These are phyloP conservation scores for Tubiluchus corallicola DNA, from an alignment of 2,888 invertebrate species.

Conservation along the genomic window DNA sequence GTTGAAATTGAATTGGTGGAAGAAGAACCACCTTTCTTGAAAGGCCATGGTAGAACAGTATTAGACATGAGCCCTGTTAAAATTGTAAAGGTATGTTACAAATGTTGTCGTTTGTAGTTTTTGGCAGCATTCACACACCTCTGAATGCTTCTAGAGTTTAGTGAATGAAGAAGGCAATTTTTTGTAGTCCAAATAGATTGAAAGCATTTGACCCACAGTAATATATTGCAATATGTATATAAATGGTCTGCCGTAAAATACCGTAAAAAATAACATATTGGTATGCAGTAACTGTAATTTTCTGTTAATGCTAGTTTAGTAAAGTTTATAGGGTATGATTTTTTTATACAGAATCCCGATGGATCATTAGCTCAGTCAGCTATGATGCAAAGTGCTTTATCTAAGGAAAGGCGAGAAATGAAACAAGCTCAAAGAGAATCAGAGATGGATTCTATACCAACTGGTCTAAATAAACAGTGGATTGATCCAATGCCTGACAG, in stretches of 20 bases:
- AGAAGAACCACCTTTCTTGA: slow-evolving; percentile 88
- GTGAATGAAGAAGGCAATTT: too few relatives aligned
- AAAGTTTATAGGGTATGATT: too few relatives aligned
- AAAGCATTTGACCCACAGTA: too few relatives aligned
- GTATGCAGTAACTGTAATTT: too few relatives aligned
- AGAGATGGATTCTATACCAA: slow-evolving; percentile 54
- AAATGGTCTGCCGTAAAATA: too few relatives aligned
- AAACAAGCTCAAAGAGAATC: slow-evolving; percentile 43
- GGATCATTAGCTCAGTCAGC: slow-evolving; percentile 96
- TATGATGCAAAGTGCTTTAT: slow-evolving; percentile 96
- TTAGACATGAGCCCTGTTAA: slow-evolving; percentile 80
- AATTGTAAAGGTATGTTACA: slow-evolving; percentile 55
- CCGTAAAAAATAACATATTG: too few relatives aligned
- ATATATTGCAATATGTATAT: too few relatives aligned
- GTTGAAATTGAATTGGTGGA: slow-evolving; percentile 95
- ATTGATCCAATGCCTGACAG: slow-evolving; percentile 82
- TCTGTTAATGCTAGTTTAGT: too few relatives aligned
- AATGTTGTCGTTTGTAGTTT: not conserved
- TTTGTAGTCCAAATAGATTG: too few relatives aligned
- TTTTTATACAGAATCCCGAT: slow-evolving; percentile 80
- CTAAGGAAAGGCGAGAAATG: slow-evolving; percentile 86
- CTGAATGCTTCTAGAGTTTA: too few relatives aligned
- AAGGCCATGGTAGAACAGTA: slow-evolving; percentile 36
- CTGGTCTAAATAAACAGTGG: slow-evolving; percentile 73
- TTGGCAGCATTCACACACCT: slow-evolving; percentile 6